These are phyloP conservation scores for Cepphus grylle DNA, from an alignment of 2,113 vertebrate species.

Conservation along the genomic window DNA sequence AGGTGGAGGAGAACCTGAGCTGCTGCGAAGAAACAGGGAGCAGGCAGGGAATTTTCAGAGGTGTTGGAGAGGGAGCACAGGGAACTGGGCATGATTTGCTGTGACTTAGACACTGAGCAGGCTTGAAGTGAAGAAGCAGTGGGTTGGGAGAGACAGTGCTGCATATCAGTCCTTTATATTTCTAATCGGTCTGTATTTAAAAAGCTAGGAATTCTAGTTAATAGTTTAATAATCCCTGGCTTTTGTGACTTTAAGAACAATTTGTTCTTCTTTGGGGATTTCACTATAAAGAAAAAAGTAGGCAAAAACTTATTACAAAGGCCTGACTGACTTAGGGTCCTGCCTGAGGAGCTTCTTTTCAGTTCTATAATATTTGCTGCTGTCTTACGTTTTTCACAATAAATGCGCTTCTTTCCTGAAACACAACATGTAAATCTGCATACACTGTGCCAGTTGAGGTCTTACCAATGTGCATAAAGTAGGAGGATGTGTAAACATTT, in stretches of 20 bases:
- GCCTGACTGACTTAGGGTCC: neutral
- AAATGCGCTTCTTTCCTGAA: neutral
- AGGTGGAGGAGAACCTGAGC: conserved; percentile 8
- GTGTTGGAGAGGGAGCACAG: neutral
- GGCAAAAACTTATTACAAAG: neutral
- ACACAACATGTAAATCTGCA: neutral
- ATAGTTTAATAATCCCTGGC: neutral
- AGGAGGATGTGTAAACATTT: neutral
- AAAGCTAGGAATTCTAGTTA: neutral
- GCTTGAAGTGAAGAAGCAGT: neutral
- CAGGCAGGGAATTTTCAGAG: neutral
- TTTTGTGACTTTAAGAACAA: neutral
- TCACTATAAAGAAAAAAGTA: neutral
- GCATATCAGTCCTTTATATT: neutral
- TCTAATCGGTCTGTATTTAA: neutral
- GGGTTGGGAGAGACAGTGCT: neutral
- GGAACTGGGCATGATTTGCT: neutral
- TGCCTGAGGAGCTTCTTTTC: neutral
- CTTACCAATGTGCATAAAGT: neutral
- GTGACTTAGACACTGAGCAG: neutral
- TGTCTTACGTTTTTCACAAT: neutral
- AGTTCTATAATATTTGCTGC: neutral
- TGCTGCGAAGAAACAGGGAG: neutral
- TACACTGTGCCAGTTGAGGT: neutral
- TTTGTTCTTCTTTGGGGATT: neutral